Evolutionary conservation across 2,113 vertebrate genomes (phyloP), one percentile per base, ranked within the genome.

Genomic region (Harpagus bidentatus): DNA sequence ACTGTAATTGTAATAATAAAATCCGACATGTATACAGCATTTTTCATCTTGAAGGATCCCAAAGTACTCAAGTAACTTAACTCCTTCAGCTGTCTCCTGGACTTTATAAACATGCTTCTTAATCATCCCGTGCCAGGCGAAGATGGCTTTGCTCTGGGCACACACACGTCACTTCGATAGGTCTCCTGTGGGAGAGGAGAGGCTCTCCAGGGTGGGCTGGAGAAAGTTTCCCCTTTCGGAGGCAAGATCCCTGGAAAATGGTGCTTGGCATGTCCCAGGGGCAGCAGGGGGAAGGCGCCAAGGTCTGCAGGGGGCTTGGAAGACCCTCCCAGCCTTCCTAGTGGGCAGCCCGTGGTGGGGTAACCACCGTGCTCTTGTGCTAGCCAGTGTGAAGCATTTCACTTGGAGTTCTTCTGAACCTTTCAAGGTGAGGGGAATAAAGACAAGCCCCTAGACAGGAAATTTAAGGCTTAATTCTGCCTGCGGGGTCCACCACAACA

Each of bases 1-100:
- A 87, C 94, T 96, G 81, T 89, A 87, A 82, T 91, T 95, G 94
- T 59, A 89, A 95, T 91, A 93, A 91, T 96, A 85, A 96, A 96
- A 95, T 36, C 84, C 4, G 4, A 90, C 78, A 31, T 85, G 74
- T 93, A 97, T 61, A 87, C 73, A 61, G 87, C 61, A 87, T 95
- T 95, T 96, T 96, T 95, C 89, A 94, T 95, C 73, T 65, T 93
- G 95, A 93, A 96, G 81, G 84, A 89, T 85, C 93, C 84, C 90
- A 65, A 96, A 93, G 65, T 70, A 56, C 56, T 93, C 43, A 21
- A 91, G 84, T 87, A 91, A 94, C 94, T 94, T 92, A 89, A 95
- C 86, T 94, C 76, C 59, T 93, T 96, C 92, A 77, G 82, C 90
- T 93, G 88, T 94, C 85, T 90, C 76, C 82, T 74, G 88, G 79